phyloP scores from a whole-genome alignment of 2,888 invertebrate genomes.

The Apocheima hispidaria region DNA sequence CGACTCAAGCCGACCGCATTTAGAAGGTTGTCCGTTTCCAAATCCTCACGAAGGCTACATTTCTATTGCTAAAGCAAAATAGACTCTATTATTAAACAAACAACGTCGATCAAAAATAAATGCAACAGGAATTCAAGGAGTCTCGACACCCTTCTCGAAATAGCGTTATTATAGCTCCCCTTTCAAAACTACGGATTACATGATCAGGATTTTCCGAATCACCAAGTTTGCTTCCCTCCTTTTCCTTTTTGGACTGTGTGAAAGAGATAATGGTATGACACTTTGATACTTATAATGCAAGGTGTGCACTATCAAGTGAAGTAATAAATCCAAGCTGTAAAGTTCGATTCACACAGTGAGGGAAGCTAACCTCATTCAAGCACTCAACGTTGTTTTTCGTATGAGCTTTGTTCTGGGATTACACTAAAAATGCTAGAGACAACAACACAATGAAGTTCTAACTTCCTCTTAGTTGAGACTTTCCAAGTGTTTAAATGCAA shows the following conservation, averaged over 20 bases:
- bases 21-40: slow-evolving; percentile 20
- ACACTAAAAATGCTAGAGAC: too few relatives aligned
- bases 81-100: background rate
- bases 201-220: slow-evolving; percentile 48
- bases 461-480: too few relatives aligned
- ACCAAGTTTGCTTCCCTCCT: slow-evolving; percentile 43
- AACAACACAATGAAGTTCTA: too few relatives aligned
- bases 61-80: slow-evolving; percentile 21
- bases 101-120: slow-evolving; percentile 1
- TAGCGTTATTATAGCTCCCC: slow-evolving; percentile 52
- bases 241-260: slow-evolving; percentile 35
- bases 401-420: too few relatives aligned
- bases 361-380: background rate
- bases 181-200: slow-evolving; percentile 56
- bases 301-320: slow-evolving; percentile 46
- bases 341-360: slow-evolving; percentile 3
- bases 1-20: slow-evolving; percentile 34
- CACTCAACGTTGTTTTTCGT: too few relatives aligned
- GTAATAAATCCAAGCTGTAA: slow-evolving; percentile 66
- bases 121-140: slow-evolving; percentile 5
- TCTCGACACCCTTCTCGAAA: slow-evolving; percentile 34
- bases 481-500: too few relatives aligned
- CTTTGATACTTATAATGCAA: slow-evolving; percentile 38
- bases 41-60: background rate
- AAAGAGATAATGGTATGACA: slow-evolving; percentile 32